Conservation (phyloP, 2,888 invertebrate genomes). For the Schizotus pectinicornis region DNA sequence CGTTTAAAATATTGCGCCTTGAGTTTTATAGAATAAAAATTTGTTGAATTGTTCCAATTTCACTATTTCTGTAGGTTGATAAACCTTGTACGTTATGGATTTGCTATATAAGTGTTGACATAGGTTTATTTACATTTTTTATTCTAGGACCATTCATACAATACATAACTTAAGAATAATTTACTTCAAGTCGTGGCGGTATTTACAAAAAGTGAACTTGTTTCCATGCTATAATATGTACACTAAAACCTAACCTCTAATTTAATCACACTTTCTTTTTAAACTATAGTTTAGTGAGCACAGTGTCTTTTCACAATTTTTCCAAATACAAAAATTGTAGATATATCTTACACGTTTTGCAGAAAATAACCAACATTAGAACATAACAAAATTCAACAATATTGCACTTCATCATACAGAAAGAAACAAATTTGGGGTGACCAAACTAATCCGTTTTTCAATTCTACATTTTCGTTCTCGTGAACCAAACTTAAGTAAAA, state of each 20-base stretch:
- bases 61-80: constrained; percentile 14
- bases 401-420: constrained; percentile 38
- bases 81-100: constrained; percentile 32
- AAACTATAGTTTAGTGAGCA: constrained; percentile 47
- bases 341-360: constrained; percentile 18
- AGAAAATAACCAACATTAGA: constrained; percentile 12
- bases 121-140: constrained; percentile 44
- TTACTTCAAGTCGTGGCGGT: constrained; percentile 49
- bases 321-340: constrained; percentile 34
- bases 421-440: constrained; percentile 2
- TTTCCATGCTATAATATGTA: constrained; percentile 47
- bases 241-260: constrained; percentile 47
- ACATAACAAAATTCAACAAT: constrained; percentile 35
- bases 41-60: constrained; percentile 29
- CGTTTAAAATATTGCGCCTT: no score
- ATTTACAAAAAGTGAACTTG: constrained; percentile 53
- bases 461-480: background rate
- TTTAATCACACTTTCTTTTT: constrained; percentile 57
- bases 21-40: background rate
- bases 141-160: constrained; percentile 47
- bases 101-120: constrained; percentile 33
- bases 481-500: background rate
- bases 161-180: constrained; percentile 48
- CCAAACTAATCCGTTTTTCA: constrained; percentile 9
- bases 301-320: constrained; percentile 43